Evolutionary conservation across 2,797 vertebrate genomes (phyloP).

Genomic region (Gastrophryne carolinensis): DNA sequence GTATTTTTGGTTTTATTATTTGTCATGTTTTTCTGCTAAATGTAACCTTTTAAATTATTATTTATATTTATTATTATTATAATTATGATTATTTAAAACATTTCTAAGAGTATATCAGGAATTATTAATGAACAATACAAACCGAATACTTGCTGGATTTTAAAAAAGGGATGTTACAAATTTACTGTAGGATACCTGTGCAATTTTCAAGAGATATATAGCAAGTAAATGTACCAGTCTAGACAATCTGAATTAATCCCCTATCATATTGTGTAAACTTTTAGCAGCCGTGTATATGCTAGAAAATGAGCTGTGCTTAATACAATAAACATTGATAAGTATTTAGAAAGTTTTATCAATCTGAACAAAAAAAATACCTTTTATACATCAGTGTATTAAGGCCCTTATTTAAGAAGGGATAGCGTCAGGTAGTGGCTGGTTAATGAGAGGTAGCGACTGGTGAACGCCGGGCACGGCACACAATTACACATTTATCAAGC

Average conservation of each 20-base stretch:
- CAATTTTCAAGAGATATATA: constrained; percentile 21
- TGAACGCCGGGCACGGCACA: too few species aligned
- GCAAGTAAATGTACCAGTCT: constrained; percentile 28
- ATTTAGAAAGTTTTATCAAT: constrained; percentile 4
- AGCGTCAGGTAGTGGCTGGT: too few species aligned
- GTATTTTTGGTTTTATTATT: constrained; percentile 18
- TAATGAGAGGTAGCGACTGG: too few species aligned
- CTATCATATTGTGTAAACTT: constrained; percentile 32
- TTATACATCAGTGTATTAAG: too few species aligned
- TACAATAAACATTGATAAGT: constrained; percentile 25
- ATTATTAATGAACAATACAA: constrained; percentile 12
- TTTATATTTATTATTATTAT: too few species aligned
- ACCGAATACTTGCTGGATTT: not conserved
- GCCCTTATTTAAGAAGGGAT: too few species aligned
- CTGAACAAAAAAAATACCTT: constrained; percentile 14
- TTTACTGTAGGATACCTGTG: constrained; percentile 16
- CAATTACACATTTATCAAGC: too few species aligned
- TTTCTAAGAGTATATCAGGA: not conserved
- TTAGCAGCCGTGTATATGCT: constrained; percentile 4
- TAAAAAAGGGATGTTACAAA: constrained; percentile 27
- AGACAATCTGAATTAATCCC: constrained; percentile 16
- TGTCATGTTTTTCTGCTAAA: constrained; percentile 28
- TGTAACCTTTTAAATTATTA: constrained; percentile 3
- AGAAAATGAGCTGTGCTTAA: constrained; percentile 36
- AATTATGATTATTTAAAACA: constrained; percentile 7